A percentile compares a stretch with the other conserved stretches of the same genome.
Evolutionary conservation across 2,888 invertebrate species (phyloP).

Genomic region (Zaprionus lineosus): DNA sequence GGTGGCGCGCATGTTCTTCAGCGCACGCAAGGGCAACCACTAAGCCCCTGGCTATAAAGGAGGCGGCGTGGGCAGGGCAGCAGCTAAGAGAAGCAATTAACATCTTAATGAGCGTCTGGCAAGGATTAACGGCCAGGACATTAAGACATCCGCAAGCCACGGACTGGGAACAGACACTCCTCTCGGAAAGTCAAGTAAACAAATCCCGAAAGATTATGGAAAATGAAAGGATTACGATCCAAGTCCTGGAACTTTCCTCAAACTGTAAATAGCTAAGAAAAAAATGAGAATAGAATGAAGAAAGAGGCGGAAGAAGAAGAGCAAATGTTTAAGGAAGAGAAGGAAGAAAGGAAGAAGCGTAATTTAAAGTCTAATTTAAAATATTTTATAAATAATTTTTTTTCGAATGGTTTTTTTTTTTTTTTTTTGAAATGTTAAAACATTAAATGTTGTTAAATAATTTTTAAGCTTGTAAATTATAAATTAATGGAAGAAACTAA

Average conservation of each 20-base stretch:
- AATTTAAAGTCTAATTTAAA: slow-evolving; percentile 5
- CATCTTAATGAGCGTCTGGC: slow-evolving; percentile 39
- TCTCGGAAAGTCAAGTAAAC: no score
- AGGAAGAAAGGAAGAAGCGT: background rate
- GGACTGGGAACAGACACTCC: background rate
- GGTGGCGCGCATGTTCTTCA: slow-evolving; percentile 80
- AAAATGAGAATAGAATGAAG: background rate
- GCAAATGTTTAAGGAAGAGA: no score
- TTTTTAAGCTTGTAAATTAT: slow-evolving; percentile 81
- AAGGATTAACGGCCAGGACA: slow-evolving; percentile 31
- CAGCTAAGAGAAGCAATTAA: slow-evolving; percentile 9
- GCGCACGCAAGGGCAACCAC: slow-evolving; percentile 66
- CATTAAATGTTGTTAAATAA: slow-evolving; percentile 83
- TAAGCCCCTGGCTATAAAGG: no score
- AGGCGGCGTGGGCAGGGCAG: slow-evolving; percentile 1
- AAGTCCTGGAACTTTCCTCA: no score
- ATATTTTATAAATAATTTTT: slow-evolving; percentile 7
- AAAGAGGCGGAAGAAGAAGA: no score
- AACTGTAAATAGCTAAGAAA: no score
- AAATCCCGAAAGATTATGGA: no score
- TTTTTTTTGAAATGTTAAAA: slow-evolving; percentile 68
- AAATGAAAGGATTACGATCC: no score
- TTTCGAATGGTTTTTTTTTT: slow-evolving; percentile 24
- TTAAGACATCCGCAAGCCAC: background rate
- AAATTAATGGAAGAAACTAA: no score